Evolutionary conservation across 2,113 vertebrate genomes (phyloP), one percentile per base, ranked within the genome.

Genomic region (Paradisaea rubra): DNA sequence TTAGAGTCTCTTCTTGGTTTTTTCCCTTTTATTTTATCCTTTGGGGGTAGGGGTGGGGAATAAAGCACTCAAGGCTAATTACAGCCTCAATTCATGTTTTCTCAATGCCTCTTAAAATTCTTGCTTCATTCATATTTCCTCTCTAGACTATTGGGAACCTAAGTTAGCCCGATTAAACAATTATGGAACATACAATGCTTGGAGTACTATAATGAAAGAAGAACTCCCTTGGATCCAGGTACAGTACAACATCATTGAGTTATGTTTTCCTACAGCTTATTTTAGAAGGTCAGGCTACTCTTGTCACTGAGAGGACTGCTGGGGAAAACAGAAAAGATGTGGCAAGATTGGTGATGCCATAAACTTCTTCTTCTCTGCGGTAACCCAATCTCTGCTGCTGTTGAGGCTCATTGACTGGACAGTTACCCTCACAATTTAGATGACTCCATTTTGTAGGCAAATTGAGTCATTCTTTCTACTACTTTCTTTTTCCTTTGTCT

Each of bases 141-240:
- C 13, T 70, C 45, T 93, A 99, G 99, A 97, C 70, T 94, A 97
- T 59, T 99, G 99, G 99, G 97, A 98, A 80, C 98, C 99, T 13
- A 97, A 96, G 86, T 96, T 99, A 79, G 99, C 99, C 88, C 98
- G 99, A 97, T 95, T 99, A 83, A 97, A 99, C 87, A 99, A 98
- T 88, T 87, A 52, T 41, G 99, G 99, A 73, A 98, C 98, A 84
- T 98, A 98, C 88, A 99, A 99, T 57, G 99, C 99, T 64, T 99
- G 99, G 99, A 99, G 99, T 88, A 96, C 98, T 69, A 96, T 97
- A 60, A 60, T 96, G 76, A 33, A 33, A 53, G 18, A 60, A 57
- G 69, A 41, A 52, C 17, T 71, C 30, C 90, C 97, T 88, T 99
- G 98, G 98, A 99, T 99, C 86, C 99, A 99, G 99, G 99, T 99